Conservation (phyloP, 2,888 invertebrate genomes). For the Microctonus hyperodae region DNA sequence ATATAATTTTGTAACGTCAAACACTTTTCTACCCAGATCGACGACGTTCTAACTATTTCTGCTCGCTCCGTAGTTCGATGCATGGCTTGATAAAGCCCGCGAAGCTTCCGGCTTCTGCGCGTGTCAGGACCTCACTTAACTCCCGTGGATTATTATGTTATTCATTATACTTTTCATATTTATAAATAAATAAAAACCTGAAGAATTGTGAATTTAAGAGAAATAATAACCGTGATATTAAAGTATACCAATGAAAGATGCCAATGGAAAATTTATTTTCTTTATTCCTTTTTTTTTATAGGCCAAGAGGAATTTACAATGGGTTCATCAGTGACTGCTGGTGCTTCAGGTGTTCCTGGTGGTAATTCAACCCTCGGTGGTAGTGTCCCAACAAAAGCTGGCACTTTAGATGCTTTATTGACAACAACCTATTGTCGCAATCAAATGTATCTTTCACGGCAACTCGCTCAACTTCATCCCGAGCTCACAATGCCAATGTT, state of each 20-base stretch:
- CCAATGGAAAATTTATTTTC: too few species aligned
- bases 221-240: too few species aligned
- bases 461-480: slow-evolving; percentile 92
- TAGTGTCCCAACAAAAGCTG: slow-evolving; percentile 59
- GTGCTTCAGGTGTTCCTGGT: slow-evolving; percentile 22
- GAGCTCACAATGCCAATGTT: slow-evolving; percentile 99
- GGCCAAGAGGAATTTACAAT: slow-evolving; percentile 51
- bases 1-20: background rate
- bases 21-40: slow-evolving; percentile 4
- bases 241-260: too few species aligned
- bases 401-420: slow-evolving; percentile 85
- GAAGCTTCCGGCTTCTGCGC: slow-evolving; percentile 50
- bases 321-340: slow-evolving; percentile 37
- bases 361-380: slow-evolving; percentile 41
- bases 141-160: slow-evolving; percentile 1
- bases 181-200: background rate
- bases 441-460: slow-evolving; percentile 90
- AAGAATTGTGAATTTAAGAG: too few species aligned
- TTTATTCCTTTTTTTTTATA: too few species aligned
- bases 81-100: slow-evolving; percentile 48
- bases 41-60: slow-evolving; percentile 46
- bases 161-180: background rate
- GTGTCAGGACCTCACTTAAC: slow-evolving; percentile 28
- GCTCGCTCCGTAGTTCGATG: slow-evolving; percentile 40
- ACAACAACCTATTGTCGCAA: slow-evolving; percentile 91